Evolutionary conservation across 2,888 invertebrate genomes (phyloP), one percentile per base, ranked within the genome.

Genomic region (Drosophila niveifrons): DNA sequence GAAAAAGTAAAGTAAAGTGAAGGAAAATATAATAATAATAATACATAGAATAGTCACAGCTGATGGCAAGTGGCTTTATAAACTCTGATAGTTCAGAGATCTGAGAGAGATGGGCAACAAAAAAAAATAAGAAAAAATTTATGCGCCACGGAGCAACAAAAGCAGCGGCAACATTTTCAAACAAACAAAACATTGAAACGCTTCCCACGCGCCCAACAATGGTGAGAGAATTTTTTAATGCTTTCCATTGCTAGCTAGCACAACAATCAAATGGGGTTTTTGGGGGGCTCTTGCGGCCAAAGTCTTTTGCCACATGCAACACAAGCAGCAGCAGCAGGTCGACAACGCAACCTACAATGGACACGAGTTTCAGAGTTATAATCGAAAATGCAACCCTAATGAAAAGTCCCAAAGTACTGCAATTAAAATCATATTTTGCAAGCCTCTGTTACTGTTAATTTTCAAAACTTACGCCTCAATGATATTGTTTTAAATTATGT

Each of bases 121-220:
- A n/a, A n/a, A n/a, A n/a, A n/a, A n/a, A n/a, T n/a, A n/a, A n/a
- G n/a, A n/a, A n/a, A 67, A 63, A 63, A 66, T 69, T 53, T 76
- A 76, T 76, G 72, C 72, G 68, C 68, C 39, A 34, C 62, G 44
- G 34, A 64, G 59, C 68, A 59, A 51, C 56, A 75, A 67, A 69
- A 63, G 64, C 68, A 59, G 65, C 64, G 61, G 58, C 50, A 67
- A 66, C 63, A 67, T 56, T 57, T 62, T 66, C 64, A 52, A 69
- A 64, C 65, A 76, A 76, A 82, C 81, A 73, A 83, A 82, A 82
- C 84, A 84, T 80, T 82, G 84, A 80, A 80, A 87, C 68, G 80
- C 82, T 84, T 84, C 83, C 83, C 83, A 84, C 83, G 83, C 87
- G 68, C 52, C 41, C 75, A 78, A 84, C 83, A 84, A 84, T 84